Percentiles rank a stretch among this genome's conserved stretches.
phyloP scores from a whole-genome alignment of 2,113 vertebrate genomes.

The Eubucco bourcierii region DNA sequence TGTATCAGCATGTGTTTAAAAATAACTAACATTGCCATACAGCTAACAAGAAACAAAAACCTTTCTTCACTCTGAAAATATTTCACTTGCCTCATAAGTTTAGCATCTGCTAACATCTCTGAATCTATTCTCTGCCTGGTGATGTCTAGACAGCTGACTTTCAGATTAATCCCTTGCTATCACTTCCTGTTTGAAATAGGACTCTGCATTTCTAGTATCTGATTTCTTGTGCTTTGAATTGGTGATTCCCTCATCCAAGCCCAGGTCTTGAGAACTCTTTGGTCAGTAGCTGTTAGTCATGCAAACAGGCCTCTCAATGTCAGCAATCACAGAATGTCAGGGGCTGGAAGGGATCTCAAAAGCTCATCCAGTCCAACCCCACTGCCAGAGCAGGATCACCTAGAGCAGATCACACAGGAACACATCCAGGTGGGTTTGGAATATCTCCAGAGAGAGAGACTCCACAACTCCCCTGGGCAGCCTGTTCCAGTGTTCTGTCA shows the following conservation, averaged over 20 bases:
- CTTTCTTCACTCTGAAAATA: not conserved
- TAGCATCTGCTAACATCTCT: not conserved
- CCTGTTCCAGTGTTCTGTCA: too few relatives aligned
- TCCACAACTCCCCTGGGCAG: too few relatives aligned
- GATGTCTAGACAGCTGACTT: constrained; percentile 10
- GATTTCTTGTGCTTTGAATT: not conserved
- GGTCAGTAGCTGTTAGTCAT: not conserved
- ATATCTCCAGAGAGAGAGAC: too few relatives aligned
- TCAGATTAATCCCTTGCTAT: not conserved
- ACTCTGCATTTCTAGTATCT: not conserved
- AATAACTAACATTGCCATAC: not conserved
- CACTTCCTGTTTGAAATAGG: not conserved
- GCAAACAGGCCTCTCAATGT: not conserved
- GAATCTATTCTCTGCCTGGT: not conserved
- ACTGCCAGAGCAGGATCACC: too few relatives aligned
- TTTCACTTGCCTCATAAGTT: not conserved
- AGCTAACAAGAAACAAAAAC: not conserved
- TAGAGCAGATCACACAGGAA: too few relatives aligned
- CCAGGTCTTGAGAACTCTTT: not conserved
- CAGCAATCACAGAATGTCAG: not conserved
- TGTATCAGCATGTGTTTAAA: not conserved
- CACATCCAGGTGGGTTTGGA: too few relatives aligned
- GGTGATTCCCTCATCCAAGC: not conserved
- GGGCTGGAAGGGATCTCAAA: too few relatives aligned
- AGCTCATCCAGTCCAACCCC: too few relatives aligned